Conservation (phyloP, 1,140 invertebrate species). For the Colletes gigas region DNA sequence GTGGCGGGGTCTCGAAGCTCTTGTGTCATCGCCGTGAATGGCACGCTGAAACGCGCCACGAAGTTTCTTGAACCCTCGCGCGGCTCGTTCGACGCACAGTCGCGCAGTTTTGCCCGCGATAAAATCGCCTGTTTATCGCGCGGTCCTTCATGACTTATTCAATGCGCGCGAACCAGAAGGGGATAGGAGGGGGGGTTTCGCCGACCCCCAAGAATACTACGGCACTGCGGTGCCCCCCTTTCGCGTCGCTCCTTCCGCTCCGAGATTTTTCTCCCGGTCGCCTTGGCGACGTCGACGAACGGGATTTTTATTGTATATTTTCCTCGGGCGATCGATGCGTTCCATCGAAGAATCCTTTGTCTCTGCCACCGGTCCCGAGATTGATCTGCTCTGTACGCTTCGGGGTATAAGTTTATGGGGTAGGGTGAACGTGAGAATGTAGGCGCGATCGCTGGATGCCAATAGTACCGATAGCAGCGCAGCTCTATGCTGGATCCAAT, state of each 20-base stretch:
- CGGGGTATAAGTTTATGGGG: background rate
- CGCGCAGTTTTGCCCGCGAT: slow-evolving; percentile 66
- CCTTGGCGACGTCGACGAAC: background rate
- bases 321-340: background rate
- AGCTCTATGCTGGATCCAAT: no score
- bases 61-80: slow-evolving; percentile 64
- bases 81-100: slow-evolving; percentile 51
- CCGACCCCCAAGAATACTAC: slow-evolving; percentile 37
- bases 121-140: slow-evolving; percentile 70
- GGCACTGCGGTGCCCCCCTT: slow-evolving; percentile 1
- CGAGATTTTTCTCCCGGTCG: slow-evolving; percentile 15
- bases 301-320: background rate
- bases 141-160: slow-evolving; percentile 72
- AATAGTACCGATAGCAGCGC: no score
- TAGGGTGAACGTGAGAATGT: no score
- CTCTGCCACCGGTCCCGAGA: background rate
- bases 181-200: slow-evolving; percentile 51
- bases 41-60: slow-evolving; percentile 28
- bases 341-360: background rate
- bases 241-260: background rate
- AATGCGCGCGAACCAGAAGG: slow-evolving; percentile 44
- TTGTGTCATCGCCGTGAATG: slow-evolving; percentile 46
- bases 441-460: no score
- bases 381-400: background rate
- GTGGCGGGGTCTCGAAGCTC: slow-evolving; percentile 23